These are phyloP conservation scores for Neomorphus geoffroyi DNA, from an alignment of 2,797 vertebrate genomes.

Conservation along the genomic window DNA sequence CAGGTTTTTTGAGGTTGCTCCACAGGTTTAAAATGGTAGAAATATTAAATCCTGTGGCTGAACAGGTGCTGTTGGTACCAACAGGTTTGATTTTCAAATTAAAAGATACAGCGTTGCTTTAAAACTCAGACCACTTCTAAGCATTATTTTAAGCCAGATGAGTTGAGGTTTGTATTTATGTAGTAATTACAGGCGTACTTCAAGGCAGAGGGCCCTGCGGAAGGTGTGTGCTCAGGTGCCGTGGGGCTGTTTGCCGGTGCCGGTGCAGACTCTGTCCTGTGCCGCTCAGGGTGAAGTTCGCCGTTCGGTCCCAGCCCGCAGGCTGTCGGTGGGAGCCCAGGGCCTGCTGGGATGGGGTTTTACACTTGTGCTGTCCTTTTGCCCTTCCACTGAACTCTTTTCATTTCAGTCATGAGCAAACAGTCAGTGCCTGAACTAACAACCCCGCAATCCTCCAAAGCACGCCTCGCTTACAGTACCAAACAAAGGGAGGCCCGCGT, in stretches of 20 bases:
- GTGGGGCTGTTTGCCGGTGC: background rate
- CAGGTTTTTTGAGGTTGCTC: background rate
- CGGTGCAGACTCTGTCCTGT: background rate
- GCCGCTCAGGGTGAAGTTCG: background rate
- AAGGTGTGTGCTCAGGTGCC: background rate
- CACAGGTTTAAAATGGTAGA: background rate
- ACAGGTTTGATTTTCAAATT: background rate
- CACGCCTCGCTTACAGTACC: slow-evolving; percentile 83
- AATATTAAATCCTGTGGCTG: background rate
- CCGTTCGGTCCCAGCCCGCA: background rate
- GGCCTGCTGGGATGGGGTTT: slow-evolving; percentile 82
- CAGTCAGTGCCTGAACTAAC: slow-evolving; percentile 81
- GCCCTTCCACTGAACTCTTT: slow-evolving; percentile 88
- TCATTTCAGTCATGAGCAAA: slow-evolving; percentile 81
- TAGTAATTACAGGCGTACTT: background rate
- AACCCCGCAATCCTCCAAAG: slow-evolving; percentile 76
- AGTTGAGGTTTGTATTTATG: background rate
- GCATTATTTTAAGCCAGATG: background rate
- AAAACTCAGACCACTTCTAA: background rate
- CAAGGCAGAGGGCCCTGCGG: background rate
- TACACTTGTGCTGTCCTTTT: slow-evolving; percentile 84
- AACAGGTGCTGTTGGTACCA: background rate
- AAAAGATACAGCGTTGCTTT: background rate
- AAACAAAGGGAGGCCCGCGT: slow-evolving; percentile 84
- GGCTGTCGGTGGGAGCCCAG: slow-evolving; percentile 67